phyloP scores from a whole-genome alignment of 2,888 invertebrate genomes.

The Anticlea derivata region DNA sequence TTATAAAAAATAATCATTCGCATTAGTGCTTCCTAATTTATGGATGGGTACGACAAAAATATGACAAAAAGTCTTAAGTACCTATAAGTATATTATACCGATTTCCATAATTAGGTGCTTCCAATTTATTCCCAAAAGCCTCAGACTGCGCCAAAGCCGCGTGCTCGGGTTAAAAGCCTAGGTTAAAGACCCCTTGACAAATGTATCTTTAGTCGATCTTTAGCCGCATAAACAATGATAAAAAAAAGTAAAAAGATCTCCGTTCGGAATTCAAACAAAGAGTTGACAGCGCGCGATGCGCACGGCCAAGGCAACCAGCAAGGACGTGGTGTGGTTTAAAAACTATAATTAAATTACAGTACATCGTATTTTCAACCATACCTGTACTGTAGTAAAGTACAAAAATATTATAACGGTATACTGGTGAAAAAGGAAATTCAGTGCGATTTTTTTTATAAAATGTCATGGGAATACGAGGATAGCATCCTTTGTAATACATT shows the following conservation, averaged over 20 bases:
- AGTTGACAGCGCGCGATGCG: constrained; percentile 64
- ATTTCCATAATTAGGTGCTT: constrained; percentile 23
- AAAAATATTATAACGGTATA: not conserved
- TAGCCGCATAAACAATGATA: constrained; percentile 58
- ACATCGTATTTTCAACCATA: constrained; percentile 19
- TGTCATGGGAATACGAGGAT: constrained; percentile 29
- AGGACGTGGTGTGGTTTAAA: constrained; percentile 53
- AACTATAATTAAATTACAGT: constrained; percentile 26
- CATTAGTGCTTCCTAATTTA: too few relatives aligned
- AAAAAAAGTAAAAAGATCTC: constrained; percentile 54
- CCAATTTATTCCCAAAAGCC: constrained; percentile 28
- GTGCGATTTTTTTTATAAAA: constrained; percentile 27
- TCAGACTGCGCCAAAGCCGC: constrained; percentile 15
- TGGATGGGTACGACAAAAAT: too few relatives aligned
- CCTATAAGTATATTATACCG: too few relatives aligned
- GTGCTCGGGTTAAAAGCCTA: constrained; percentile 24
- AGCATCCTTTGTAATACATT: not conserved
- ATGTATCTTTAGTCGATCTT: constrained; percentile 49
- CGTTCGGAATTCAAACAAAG: constrained; percentile 72
- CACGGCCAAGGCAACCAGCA: constrained; percentile 70
- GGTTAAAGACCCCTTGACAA: constrained; percentile 68
- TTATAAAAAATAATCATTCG: too few relatives aligned
- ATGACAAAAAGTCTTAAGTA: too few relatives aligned
- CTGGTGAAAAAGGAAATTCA: constrained; percentile 24
- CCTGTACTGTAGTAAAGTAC: not conserved